These are phyloP conservation scores for Meiosimyza decipiens DNA, from an alignment of 2,888 invertebrate species.

Conservation along the genomic window DNA sequence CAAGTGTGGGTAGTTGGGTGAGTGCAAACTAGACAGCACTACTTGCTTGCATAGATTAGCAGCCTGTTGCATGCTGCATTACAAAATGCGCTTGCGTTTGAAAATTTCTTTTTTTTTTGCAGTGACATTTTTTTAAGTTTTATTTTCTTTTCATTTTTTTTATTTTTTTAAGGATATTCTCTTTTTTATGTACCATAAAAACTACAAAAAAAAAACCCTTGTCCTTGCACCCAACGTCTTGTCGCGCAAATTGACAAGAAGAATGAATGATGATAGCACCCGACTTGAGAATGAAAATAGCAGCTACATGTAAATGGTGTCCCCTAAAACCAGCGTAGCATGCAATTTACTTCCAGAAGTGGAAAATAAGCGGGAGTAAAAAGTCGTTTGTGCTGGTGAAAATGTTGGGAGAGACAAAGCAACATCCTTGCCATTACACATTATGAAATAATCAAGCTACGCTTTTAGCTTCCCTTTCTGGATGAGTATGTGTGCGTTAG, in stretches of 20 bases:
- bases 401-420: background rate
- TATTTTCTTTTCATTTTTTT: too few relatives aligned
- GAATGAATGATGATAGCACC: background rate
- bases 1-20: background rate
- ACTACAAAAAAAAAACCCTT: too few relatives aligned
- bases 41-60: background rate
- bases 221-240: background rate
- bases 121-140: slow-evolving; percentile 1
- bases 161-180: too few relatives aligned
- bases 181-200: too few relatives aligned
- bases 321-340: background rate
- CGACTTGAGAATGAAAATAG: background rate
- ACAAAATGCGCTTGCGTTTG: slow-evolving; percentile 20
- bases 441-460: background rate
- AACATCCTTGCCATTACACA: background rate
- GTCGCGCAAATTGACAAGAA: background rate
- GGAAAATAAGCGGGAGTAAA: background rate
- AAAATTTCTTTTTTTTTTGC: background rate
- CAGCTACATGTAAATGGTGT: background rate
- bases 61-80: slow-evolving; percentile 26
- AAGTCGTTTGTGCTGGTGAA: background rate
- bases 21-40: slow-evolving; percentile 3
- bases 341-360: background rate
- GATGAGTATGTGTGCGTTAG: too few relatives aligned
- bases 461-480: background rate